Evolutionary conservation across 2,113 vertebrate species (phyloP).

Genomic region (Apodemus speciosus): DNA sequence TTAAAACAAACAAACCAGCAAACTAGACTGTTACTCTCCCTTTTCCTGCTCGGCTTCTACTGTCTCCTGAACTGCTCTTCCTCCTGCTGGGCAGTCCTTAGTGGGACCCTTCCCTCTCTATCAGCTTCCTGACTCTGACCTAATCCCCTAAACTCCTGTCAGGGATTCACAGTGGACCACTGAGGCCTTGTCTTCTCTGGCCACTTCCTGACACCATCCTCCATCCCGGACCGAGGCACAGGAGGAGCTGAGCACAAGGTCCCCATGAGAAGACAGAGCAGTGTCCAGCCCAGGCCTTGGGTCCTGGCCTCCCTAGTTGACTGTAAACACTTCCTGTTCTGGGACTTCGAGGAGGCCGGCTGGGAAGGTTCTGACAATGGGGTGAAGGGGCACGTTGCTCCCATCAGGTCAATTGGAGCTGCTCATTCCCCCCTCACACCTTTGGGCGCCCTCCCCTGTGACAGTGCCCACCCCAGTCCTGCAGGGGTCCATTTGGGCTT

Average conservation of each 20-base stretch:
- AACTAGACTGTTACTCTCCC: neutral
- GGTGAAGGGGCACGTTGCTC: no score
- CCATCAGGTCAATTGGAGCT: no score
- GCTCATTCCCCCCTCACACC: neutral
- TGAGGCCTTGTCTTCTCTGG: neutral
- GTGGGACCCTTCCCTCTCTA: neutral
- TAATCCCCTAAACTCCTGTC: neutral
- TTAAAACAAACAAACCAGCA: neutral
- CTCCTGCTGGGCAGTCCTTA: neutral
- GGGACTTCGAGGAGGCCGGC: neutral
- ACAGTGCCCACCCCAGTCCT: no score
- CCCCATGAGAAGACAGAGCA: no score
- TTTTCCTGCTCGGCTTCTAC: rapidly evolving
- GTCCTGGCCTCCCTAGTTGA: neutral
- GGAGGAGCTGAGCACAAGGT: neutral
- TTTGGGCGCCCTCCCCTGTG: neutral
- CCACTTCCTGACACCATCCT: no score
- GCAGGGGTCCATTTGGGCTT: no score
- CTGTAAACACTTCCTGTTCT: neutral
- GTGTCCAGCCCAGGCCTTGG: neutral
- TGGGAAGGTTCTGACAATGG: rapidly evolving
- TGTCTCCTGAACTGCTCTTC: rapidly evolving
- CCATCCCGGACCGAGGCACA: neutral
- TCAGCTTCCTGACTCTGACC: neutral
- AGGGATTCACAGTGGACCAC: neutral